Base-by-base conservation (phyloP, 2,888 invertebrate genomes). In the Junonia oenone region DNA sequence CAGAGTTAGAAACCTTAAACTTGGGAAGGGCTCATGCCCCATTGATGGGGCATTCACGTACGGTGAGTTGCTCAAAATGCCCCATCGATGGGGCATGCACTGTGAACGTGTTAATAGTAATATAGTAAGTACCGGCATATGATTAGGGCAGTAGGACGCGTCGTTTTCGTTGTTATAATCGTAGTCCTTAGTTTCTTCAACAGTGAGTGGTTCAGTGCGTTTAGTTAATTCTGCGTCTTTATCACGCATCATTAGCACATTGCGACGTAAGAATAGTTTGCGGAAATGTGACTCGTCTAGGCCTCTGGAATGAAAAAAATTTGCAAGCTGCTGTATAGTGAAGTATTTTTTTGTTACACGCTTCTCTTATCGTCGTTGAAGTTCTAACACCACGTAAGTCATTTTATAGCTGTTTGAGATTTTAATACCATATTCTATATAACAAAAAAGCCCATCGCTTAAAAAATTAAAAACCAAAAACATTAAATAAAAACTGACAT, bases 151-250 rank as follows among this genome's bases (percentile, higher is more conserved):
- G 68, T 91, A 91, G 0, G 88, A 88, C 0, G 86, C 88, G 63
- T 91, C 90, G 61, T 91, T 91, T 61, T 91, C 91, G 60, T 91
- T 91, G 61, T 83, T 75, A 51, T 90, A 90, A 66, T 91, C 85
- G 64, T 91, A 91, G 38, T 86, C 87, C 4, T 71, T 63, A 13
- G 74, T 71, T 37, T 74, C 81, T 22, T 88, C 88, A 6, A 83
- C 76, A 0, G 78, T 70, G 43, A 81, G 67, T 0, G 84, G 82
- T 17, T 66, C 68, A 19, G 75, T 66, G 17, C 67, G 62, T 58
- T 68, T 64, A 53, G 62, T 43, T 5, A 67, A 63, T 40, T 62
- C 68, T 43, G 74, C 55, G 60, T 76, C 78, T 0, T 76, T 75
- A 40, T 74, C 75, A 14, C 83, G 78, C 8, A 72, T 0, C 76